These are phyloP conservation scores for Capitulum mitella DNA, from an alignment of 2,888 invertebrate genomes.

Conservation along the genomic window DNA sequence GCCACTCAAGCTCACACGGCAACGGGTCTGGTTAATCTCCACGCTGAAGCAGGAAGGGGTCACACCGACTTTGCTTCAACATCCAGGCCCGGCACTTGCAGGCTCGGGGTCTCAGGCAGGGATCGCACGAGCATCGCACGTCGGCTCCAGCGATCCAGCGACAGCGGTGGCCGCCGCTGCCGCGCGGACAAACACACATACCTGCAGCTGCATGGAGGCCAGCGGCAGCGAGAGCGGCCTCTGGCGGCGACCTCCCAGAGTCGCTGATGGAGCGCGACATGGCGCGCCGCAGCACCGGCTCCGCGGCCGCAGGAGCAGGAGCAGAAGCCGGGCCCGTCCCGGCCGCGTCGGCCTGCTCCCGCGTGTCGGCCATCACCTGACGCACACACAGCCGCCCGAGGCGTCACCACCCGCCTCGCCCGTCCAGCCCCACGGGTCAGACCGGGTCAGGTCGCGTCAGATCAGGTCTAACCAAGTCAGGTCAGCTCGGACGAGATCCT, in stretches of 20 bases:
- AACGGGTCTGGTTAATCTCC: too few species aligned
- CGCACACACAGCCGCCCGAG: neutral
- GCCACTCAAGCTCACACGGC: too few species aligned
- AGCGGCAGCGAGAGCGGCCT: constrained; percentile 23
- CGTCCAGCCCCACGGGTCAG: too few species aligned
- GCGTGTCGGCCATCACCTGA: too few species aligned
- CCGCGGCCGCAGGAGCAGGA: neutral
- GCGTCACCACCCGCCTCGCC: neutral
- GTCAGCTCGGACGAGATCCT: too few species aligned
- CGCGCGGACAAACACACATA: neutral
- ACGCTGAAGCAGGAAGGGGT: too few species aligned
- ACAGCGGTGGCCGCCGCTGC: neutral
- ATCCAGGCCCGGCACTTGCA: too few species aligned
- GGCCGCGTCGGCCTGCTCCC: neutral
- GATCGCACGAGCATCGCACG: too few species aligned
- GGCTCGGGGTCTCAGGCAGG: too few species aligned
- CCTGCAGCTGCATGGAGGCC: constrained; percentile 21
- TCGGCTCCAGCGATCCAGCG: neutral
- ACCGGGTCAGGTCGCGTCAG: neutral
- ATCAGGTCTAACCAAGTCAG: neutral
- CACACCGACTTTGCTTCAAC: too few species aligned
- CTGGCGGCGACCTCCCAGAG: constrained; percentile 11
- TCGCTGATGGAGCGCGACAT: constrained; percentile 27
- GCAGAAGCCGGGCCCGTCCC: too few species aligned
- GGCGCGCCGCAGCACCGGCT: constrained; percentile 28